phyloP scores from a whole-genome alignment of 2,113 vertebrate genomes.

The Tragulus kanchil region DNA sequence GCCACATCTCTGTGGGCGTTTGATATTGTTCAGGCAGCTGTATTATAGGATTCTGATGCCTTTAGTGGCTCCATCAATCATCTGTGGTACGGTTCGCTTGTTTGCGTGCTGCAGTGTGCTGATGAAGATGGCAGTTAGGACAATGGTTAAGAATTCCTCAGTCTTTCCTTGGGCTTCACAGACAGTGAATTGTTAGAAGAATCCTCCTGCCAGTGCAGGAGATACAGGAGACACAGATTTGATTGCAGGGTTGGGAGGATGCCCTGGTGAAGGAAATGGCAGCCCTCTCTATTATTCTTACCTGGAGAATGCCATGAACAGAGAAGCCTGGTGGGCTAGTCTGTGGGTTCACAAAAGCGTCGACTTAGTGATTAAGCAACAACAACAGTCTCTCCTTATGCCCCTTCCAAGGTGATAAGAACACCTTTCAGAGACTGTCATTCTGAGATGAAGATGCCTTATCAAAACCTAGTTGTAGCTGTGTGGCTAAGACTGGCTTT shows the following conservation, averaged over 20 bases:
- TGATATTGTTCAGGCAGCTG: conserved; percentile 75
- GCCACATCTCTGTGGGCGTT: conserved; percentile 54
- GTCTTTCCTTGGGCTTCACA: background rate
- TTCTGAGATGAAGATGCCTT: conserved; percentile 59
- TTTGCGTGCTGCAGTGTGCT: no score
- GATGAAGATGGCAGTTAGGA: no score
- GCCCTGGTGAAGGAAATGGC: background rate
- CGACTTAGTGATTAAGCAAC: background rate
- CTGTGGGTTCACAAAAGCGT: background rate
- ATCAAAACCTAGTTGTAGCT: conserved; percentile 40
- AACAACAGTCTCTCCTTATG: background rate
- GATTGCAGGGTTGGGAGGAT: background rate
- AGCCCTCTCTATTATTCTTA: background rate
- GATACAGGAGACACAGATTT: background rate
- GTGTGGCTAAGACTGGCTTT: background rate
- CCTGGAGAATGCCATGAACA: background rate
- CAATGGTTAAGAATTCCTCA: no score
- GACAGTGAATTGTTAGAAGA: background rate
- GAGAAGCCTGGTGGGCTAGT: background rate
- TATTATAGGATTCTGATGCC: conserved; percentile 74
- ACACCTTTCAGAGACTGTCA: conserved; percentile 32
- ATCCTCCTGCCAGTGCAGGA: background rate
- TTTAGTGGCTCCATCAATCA: no score
- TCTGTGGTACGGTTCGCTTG: no score
- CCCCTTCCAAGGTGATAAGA: conserved; percentile 49